These are phyloP conservation scores for Drosophila macrospina DNA, from an alignment of 2,888 invertebrate genomes.

Conservation along the genomic window DNA sequence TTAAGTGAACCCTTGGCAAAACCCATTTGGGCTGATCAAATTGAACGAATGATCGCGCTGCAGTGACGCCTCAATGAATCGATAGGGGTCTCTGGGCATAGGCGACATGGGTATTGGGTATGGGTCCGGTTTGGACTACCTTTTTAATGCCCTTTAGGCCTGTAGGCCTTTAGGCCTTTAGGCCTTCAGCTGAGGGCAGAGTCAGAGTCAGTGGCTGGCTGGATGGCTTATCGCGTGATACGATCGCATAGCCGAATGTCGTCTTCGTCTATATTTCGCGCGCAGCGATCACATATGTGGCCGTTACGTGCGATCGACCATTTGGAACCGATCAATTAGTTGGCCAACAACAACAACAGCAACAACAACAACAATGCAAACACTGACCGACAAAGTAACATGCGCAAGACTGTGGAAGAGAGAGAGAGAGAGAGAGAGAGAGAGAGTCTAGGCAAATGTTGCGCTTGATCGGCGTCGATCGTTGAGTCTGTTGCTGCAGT, in stretches of 20 bases:
- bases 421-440: neutral
- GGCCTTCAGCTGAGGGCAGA: too few relatives aligned
- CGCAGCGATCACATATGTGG: constrained; percentile 46
- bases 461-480: constrained; percentile 53
- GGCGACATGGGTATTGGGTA: constrained; percentile 10
- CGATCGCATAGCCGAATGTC: constrained; percentile 83
- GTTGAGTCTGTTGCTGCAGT: constrained; percentile 1
- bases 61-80: constrained; percentile 64
- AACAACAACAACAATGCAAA: constrained; percentile 4
- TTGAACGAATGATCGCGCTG: constrained; percentile 44
- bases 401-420: neutral
- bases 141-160: constrained; percentile 42
- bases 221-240: constrained; percentile 82
- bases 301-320: constrained; percentile 83
- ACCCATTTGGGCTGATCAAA: constrained; percentile 36
- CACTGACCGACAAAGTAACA: constrained; percentile 12
- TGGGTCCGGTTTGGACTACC: constrained; percentile 29
- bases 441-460: constrained; percentile 54
- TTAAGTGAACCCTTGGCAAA: constrained; percentile 10
- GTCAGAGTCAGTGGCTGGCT: constrained; percentile 39
- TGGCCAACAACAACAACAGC: constrained; percentile 58
- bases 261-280: constrained; percentile 71
- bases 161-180: too few relatives aligned
- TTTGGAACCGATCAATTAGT: constrained; percentile 86
- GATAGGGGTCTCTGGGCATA: constrained; percentile 8